Evolutionary conservation across 1,140 invertebrate genomes (phyloP), one percentile per base, ranked within the genome.

Genomic region (Amphibalanus amphitrite): DNA sequence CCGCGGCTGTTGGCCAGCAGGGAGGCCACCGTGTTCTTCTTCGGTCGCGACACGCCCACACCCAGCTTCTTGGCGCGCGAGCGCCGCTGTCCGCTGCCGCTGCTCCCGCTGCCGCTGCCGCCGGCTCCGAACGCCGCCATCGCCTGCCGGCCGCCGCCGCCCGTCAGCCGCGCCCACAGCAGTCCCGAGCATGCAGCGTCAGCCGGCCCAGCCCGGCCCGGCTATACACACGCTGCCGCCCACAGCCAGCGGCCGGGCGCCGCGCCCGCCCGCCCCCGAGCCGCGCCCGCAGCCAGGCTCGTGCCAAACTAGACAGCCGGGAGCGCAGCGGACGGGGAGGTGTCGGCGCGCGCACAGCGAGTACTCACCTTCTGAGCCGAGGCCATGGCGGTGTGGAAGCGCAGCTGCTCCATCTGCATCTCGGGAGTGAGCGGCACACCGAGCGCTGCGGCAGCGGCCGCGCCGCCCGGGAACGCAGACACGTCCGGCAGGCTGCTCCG

Each of bases 21-120:
- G 29, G 90, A 92, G 0, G 91, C 91, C 0, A 93, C 91, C 0
- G 91, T 93, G 77, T 93, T 93, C 82, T 93, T 93, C 83, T 93
- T 93, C 30, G 90, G 90, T 78, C 91, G 91, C 74, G 89, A 91
- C 4, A 91, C 89, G 0, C 90, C 90, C 3, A 90, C 83, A 15
- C 90, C 90, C 15, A 92, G 83, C 80, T 92, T 91, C 23, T 90
- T 83, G 23, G 73, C 68, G 38, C 73, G 47, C 33, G 6, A 69
- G 73, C 67, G 74, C 74, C 69, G 74, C 75, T 74, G 74, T 72
- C 75, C 74, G 71, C 59, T 65, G 69, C 69, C 69, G 38, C 70
- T 40, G 84, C 81, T 67, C 82, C 81, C 29, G 85, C 80, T 28
- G 71, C 47, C 47, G 65, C 68, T 70, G 68, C 68, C 64, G 89